Percentiles rank a stretch among this genome's conserved stretches.
These are phyloP conservation scores for Dinothrombium tinctorium DNA, from an alignment of 1,140 invertebrate genomes.

Conservation along the genomic window DNA sequence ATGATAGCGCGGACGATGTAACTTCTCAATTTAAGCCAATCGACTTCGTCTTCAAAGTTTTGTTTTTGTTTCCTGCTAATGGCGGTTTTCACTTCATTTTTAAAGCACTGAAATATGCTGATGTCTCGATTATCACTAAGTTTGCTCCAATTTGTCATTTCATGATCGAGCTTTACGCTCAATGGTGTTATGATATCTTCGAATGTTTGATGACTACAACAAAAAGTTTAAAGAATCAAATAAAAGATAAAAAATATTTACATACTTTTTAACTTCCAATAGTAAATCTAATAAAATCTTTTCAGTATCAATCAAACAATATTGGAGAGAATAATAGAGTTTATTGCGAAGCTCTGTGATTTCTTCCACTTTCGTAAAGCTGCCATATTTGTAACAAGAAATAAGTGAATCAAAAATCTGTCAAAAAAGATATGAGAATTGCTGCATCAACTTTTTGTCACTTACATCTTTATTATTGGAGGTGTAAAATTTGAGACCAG, in stretches of 20 bases:
- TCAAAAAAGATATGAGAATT: slow-evolving; percentile 5
- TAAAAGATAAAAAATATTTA: not conserved
- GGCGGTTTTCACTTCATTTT: not conserved
- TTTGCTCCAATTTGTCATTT: not conserved
- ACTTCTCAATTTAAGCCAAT: not conserved
- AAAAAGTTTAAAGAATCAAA: not conserved
- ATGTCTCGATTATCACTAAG: not conserved
- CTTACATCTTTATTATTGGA: slow-evolving; percentile 61
- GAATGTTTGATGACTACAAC: not conserved
- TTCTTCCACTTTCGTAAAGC: slow-evolving; percentile 61
- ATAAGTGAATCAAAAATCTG: slow-evolving; percentile 74
- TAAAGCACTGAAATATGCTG: not conserved
- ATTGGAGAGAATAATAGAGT: slow-evolving; percentile 57
- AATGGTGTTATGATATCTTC: not conserved
- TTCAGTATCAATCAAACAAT: not conserved
- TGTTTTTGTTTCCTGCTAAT: not conserved
- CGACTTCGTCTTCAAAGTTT: not conserved
- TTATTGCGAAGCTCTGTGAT: slow-evolving; percentile 59
- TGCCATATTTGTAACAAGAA: slow-evolving; percentile 75
- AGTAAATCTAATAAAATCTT: not conserved
- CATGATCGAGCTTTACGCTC: not conserved
- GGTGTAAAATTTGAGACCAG: slow-evolving; percentile 58
- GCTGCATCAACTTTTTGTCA: slow-evolving; percentile 8
- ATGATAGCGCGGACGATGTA: not conserved
- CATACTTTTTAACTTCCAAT: not conserved